Base-by-base conservation (phyloP, 1,140 invertebrate genomes). In the Drosophila ercepeae region DNA sequence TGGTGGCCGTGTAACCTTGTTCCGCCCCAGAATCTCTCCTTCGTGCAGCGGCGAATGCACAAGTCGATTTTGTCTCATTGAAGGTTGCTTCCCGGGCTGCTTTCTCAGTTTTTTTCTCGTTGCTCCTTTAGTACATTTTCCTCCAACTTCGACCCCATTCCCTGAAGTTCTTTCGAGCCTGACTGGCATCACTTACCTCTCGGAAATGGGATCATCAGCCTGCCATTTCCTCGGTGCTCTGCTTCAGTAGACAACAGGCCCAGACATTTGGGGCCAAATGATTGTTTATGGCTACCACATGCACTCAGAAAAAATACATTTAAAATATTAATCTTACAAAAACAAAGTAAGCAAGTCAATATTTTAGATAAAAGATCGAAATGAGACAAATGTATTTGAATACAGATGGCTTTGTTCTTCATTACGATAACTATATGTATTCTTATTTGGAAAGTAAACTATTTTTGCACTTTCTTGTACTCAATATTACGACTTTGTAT, bases 181-280 rank as follows among this genome's bases (percentile, higher is more conserved):
- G 81, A 72, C 75, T 90, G 82, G 88, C 88, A 90, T 90, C 88
- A 90, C 88, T 90, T 90, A 90, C 88, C 82, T 75, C 76, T 90
- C 82, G 88, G 88, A 90, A 90, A 90, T 88, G 88, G 88, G 88
- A 90, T 90, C 88, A 90, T 90, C 89, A 90, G 89, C 89, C 88
- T 84, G 89, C 82, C 79, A 84, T 84, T 90, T 88, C 88, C 86
- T 89, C 63, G 57, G 75, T 63, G 65, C 64, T 69, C 63, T 79
- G 75, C 83, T 79, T 68, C 75, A 83, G 78, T 89, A 89, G 69
- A 89, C 79, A 72, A 78, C 63, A 63, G 53, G 49, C 53, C 65
- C 64, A 78, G 71, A 65, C 73, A 79, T 76, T 78, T 70, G 63
- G 60, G 68, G 70, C 82, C 81, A 84, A 84, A 84, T 86, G 82